Evolutionary conservation across 1,140 invertebrate genomes (phyloP).

Genomic region (Drosophila equinoxialis): DNA sequence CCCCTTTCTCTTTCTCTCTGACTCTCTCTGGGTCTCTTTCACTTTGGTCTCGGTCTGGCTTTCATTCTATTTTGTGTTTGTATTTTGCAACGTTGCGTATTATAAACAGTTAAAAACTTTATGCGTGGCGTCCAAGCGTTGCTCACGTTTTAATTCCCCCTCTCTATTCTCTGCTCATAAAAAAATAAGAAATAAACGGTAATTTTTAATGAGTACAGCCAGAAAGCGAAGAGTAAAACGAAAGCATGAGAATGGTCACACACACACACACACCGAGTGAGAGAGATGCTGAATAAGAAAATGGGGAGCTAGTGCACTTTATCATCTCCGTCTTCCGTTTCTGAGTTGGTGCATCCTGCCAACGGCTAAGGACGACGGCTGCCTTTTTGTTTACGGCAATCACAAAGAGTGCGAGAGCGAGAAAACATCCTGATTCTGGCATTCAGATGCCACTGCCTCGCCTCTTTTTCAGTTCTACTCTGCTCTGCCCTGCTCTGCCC

Average conservation of each 20-base stretch:
- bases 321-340: constrained; percentile 61
- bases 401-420: background rate
- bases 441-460: background rate
- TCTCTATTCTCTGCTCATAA: constrained; percentile 53
- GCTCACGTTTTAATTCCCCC: constrained; percentile 73
- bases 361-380: constrained; percentile 35
- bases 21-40: background rate
- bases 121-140: constrained; percentile 45
- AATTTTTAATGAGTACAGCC: constrained; percentile 71
- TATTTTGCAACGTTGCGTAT: constrained; percentile 69
- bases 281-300: background rate
- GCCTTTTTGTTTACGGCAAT: constrained; percentile 73
- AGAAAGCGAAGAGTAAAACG: background rate
- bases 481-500: background rate
- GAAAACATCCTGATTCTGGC: constrained; percentile 42
- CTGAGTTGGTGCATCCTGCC: constrained; percentile 56
- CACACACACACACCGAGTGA: background rate
- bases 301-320: constrained; percentile 29
- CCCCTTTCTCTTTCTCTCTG: background rate
- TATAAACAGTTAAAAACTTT: constrained; percentile 78
- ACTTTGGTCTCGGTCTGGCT: constrained; percentile 17
- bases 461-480: too few species aligned
- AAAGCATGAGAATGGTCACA: constrained; percentile 2
- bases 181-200: constrained; percentile 51
- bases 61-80: constrained; percentile 19